A percentile compares a stretch with the other conserved stretches of the same genome.
These are phyloP conservation scores for Amblyjoppa fuscipennis DNA, from an alignment of 2,888 invertebrate species.

Conservation along the genomic window DNA sequence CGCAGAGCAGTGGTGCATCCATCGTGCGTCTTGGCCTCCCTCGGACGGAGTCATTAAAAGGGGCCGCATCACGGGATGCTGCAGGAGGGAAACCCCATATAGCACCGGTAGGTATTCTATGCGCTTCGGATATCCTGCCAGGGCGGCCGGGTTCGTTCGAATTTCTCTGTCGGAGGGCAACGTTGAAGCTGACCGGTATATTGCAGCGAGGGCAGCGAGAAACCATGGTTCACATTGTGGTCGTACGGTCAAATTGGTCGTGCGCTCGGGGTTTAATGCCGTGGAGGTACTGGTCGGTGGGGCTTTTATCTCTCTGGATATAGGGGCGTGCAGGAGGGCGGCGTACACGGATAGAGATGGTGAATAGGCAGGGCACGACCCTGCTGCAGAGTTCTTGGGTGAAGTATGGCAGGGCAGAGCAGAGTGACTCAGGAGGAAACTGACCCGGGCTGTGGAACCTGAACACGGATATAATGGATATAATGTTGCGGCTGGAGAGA, in stretches of 20 bases:
- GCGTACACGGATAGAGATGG: not conserved
- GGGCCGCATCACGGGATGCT: not conserved
- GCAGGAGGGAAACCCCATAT: not conserved
- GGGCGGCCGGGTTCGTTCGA: not conserved
- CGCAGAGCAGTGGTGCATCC: not conserved
- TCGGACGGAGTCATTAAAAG: not conserved
- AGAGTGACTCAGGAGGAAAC: constrained; percentile 19
- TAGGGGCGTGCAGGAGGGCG: not conserved
- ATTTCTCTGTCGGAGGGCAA: not conserved
- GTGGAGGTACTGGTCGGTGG: not conserved
- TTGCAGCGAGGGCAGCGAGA: not conserved
- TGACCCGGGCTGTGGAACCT: constrained; percentile 47
- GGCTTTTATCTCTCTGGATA: constrained; percentile 20
- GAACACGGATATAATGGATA: constrained; percentile 57
- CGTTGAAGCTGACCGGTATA: constrained; percentile 15
- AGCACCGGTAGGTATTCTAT: constrained; percentile 10
- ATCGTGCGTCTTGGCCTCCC: not conserved
- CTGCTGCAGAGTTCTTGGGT: not conserved
- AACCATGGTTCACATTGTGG: not conserved
- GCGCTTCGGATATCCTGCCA: not conserved
- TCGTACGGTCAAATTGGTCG: constrained; percentile 6
- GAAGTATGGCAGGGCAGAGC: not conserved
- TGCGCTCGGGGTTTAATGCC: not conserved
- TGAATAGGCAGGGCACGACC: constrained; percentile 9
- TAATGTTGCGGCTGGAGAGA: not conserved